phyloP scores from a whole-genome alignment of 2,797 vertebrate species.

The Glyptemys insculpta region DNA sequence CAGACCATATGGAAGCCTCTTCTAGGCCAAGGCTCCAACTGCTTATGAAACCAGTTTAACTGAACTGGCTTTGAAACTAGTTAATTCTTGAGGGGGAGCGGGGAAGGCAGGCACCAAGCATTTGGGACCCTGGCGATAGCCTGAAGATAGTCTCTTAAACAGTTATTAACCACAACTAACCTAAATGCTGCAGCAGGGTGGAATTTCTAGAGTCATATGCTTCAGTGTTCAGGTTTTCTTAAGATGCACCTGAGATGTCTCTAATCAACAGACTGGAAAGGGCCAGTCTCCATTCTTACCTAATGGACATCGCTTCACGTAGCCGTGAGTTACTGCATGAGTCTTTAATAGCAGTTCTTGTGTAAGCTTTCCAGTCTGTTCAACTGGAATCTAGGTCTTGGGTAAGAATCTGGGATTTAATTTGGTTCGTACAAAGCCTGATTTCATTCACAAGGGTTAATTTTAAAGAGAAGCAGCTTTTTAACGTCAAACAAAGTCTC shows the following conservation, averaged over 20 bases:
- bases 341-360: neutral
- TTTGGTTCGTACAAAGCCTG: neutral
- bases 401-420: neutral
- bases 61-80: neutral
- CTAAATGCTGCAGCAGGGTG: neutral
- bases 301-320: neutral
- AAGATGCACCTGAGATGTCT: neutral
- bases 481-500: neutral
- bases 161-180: neutral
- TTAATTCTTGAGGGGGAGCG: neutral
- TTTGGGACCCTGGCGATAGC: neutral
- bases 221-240: neutral
- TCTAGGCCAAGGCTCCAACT: neutral
- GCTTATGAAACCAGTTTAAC: neutral
- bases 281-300: neutral
- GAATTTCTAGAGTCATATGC: neutral
- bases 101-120: neutral
- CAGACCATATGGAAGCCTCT: neutral
- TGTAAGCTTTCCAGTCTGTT: accelerated
- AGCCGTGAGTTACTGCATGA: neutral
- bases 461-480: neutral
- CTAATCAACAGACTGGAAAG: neutral
- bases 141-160: neutral
- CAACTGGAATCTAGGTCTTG: neutral
- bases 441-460: too few relatives aligned